Evolutionary conservation across 2,888 invertebrate species (phyloP).

Genomic region (Micropterix aruncella): DNA sequence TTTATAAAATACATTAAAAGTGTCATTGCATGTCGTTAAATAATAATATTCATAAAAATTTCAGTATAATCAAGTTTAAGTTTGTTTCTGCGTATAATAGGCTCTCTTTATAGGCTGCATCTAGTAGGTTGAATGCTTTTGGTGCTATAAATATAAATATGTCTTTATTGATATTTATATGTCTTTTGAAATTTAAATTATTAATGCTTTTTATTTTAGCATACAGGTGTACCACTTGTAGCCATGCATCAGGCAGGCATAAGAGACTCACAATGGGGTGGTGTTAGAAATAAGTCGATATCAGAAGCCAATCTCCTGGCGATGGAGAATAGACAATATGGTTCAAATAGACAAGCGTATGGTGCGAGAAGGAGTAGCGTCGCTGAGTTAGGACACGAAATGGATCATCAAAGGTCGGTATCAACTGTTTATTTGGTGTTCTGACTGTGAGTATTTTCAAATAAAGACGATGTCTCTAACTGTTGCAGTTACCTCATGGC

Average conservation of each 20-base stretch:
- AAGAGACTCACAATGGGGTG: conserved; percentile 36
- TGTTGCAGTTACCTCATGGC: conserved; percentile 30
- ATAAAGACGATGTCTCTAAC: background rate
- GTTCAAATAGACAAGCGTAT: conserved; percentile 22
- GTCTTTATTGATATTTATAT: too few relatives aligned
- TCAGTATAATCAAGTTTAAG: too few relatives aligned
- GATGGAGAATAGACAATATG: conserved; percentile 34
- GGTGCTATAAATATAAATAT: too few relatives aligned
- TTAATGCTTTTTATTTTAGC: too few relatives aligned
- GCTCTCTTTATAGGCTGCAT: too few relatives aligned
- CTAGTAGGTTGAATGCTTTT: too few relatives aligned
- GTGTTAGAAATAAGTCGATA: conserved; percentile 48
- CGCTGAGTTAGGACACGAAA: conserved; percentile 40
- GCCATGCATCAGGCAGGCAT: conserved; percentile 59
- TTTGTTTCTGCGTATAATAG: too few relatives aligned
- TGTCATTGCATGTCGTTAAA: too few relatives aligned
- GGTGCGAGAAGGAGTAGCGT: conserved; percentile 39
- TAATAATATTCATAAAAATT: too few relatives aligned
- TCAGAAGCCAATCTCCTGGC: conserved; percentile 78
- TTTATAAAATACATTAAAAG: too few relatives aligned
- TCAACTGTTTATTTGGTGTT: background rate
- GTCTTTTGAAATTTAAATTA: too few relatives aligned
- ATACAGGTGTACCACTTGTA: conserved; percentile 42
- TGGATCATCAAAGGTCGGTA: conserved; percentile 39
- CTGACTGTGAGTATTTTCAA: background rate